Evolutionary conservation across 2,113 vertebrate genomes (phyloP), one percentile per base, ranked within the genome.

Genomic region (Phocoena phocoena): DNA sequence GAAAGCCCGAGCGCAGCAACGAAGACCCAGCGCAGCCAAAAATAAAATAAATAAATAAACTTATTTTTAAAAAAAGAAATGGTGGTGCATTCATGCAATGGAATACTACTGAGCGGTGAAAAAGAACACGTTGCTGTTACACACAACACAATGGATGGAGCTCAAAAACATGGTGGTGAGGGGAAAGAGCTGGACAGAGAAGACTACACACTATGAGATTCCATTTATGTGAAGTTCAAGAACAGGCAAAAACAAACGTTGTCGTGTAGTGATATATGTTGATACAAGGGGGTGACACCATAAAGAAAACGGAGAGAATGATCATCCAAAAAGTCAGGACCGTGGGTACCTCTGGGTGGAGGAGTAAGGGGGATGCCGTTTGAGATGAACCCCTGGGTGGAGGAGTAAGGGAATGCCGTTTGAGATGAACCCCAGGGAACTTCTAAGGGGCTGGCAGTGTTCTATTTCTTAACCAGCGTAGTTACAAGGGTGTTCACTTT

Each of bases 81-180:
- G 2, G 81, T 15, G 44, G 33, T 38, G 36, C 20, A 33, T n/a
- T 77, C 25, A 0, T 9, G 26, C 28, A 25, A 60, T 0, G 13
- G 88, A 62, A 31, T 63, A 15, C 44, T 36, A 63, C 28, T 36
- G 41, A 62, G 74, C 58, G 9, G 10, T 31, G 58, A 65, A 81
- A 47, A 84, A 25, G 23, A 79, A 60, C 6, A 2, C 1, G 1
- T 38, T 5, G 2, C 26, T 8, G 8, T 25, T 8, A 17, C 18
- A 50, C 10, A 60, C 36, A 55, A 6, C 47, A n/a, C 11, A 47
- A 28, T 2, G 31, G 6, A 33, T 6, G 47, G 36, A n/a, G 26
- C 15, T 26, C 65, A 26, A 21, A 38, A 74, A 25, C 25, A 1
- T 2, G 33, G 15, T 2, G 5, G 0, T 13, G 63, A 36, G 5